phyloP scores from a whole-genome alignment of 1,140 invertebrate genomes.

The Drosophila rhopaloa region DNA sequence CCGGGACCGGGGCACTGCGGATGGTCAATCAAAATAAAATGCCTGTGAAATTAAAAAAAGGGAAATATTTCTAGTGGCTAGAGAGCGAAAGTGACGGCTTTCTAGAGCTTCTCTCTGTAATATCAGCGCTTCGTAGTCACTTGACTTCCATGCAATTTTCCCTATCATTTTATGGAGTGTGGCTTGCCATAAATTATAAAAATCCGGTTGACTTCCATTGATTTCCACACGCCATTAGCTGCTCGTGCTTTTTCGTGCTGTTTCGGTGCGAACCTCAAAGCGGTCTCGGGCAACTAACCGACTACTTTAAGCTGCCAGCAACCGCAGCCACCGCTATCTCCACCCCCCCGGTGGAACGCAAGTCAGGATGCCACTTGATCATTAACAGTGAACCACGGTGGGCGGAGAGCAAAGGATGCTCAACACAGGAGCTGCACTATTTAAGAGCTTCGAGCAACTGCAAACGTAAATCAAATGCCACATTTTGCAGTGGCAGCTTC shows the following conservation, averaged over 20 bases:
- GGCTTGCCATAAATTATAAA: constrained; percentile 25
- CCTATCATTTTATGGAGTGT: constrained; percentile 1
- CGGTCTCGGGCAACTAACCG: constrained; percentile 9
- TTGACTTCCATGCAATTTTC: constrained; percentile 3
- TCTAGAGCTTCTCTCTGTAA: constrained; percentile 2
- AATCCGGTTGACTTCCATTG: constrained; percentile 35
- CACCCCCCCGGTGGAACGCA: not conserved
- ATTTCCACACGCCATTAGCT: constrained; percentile 52
- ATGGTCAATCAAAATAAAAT: constrained; percentile 20
- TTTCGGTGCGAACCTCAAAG: not conserved
- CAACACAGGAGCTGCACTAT: constrained; percentile 18
- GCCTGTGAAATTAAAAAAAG: constrained; percentile 7
- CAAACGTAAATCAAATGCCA: constrained; percentile 76
- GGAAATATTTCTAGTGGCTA: constrained; percentile 2
- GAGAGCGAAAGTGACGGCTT: constrained; percentile 2
- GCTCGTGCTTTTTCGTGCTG: constrained; percentile 13
- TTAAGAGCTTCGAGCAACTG: constrained; percentile 69
- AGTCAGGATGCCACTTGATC: constrained; percentile 46
- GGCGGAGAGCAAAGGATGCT: not conserved
- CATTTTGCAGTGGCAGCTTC: constrained; percentile 56
- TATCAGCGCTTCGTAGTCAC: constrained; percentile 2
- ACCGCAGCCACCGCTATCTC: not conserved
- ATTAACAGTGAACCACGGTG: constrained; percentile 41
- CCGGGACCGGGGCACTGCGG: not conserved
- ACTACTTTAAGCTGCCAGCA: constrained; percentile 29